phyloP scores from a whole-genome alignment of 2,797 vertebrate species.

The Discoglossus pictus region DNA sequence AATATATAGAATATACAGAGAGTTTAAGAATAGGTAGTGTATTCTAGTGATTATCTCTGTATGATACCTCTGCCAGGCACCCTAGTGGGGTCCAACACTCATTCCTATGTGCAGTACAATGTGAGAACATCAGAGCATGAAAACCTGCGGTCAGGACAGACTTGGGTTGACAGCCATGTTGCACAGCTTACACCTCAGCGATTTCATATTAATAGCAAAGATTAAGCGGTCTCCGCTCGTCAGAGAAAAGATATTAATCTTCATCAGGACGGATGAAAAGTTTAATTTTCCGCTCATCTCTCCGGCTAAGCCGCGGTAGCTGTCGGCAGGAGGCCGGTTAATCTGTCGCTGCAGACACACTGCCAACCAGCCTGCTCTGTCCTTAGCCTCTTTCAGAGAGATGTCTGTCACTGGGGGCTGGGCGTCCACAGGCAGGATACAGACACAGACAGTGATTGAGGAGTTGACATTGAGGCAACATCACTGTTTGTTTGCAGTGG shows the following conservation, averaged over 20 bases:
- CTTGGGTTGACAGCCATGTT: conserved; percentile 28
- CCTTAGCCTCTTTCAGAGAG: conserved; percentile 4
- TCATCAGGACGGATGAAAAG: conserved; percentile 63
- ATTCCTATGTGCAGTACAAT: too few relatives aligned
- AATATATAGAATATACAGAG: background rate
- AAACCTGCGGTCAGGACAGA: conserved; percentile 19
- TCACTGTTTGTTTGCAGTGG: too few relatives aligned
- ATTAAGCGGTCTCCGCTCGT: conserved; percentile 62
- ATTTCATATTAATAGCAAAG: conserved; percentile 60
- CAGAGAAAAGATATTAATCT: conserved; percentile 66
- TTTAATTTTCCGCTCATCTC: conserved; percentile 59
- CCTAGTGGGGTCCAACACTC: background rate
- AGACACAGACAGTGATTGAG: too few relatives aligned
- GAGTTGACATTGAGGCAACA: too few relatives aligned
- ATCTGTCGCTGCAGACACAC: conserved; percentile 38
- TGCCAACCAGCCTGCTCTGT: conserved; percentile 26
- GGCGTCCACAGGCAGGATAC: too few relatives aligned
- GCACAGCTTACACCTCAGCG: conserved; percentile 51
- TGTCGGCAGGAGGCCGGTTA: conserved; percentile 40
- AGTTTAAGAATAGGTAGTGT: conserved; percentile 1
- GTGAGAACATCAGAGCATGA: background rate
- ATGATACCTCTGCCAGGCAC: background rate
- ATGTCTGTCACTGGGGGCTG: conserved; percentile 17
- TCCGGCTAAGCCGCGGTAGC: conserved; percentile 39
- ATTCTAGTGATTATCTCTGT: background rate